Evolutionary conservation across 2,888 invertebrate species (phyloP), one percentile per base, ranked within the genome.

Genomic region (Eupsilia transversa): DNA sequence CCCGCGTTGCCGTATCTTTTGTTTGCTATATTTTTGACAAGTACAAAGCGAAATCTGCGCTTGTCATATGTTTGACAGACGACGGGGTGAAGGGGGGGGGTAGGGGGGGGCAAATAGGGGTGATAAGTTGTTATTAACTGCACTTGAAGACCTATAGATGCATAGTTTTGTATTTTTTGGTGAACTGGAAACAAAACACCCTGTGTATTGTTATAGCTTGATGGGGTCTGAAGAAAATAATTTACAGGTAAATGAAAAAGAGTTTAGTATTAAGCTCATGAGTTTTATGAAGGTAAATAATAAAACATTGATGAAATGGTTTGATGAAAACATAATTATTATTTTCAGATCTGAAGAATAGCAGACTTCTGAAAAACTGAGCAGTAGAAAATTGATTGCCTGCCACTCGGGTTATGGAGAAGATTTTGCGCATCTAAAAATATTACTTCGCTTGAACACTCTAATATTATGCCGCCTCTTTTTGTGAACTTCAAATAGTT

Each of bases 21-120:
- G 96, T 96, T 96, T 96, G 95, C 94, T 94, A 95, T 96, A 96
- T 96, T 96, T 96, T 96, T 96, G 96, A 96, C 96, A 96, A 95
- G 96, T 94, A 96, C 95, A 96, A 96, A 96, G 96, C 95, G 92
- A 91, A 94, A 96, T 96, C 96, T 96, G 96, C 93, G 93, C 94
- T 92, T 96, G 96, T 96, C 96, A 94, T 95, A 95, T 93, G 96
- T 96, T 96, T 96, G 96, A 96, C 95, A 95, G 95, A 92, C 92
- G 93, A 92, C 89, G 80, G 87, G 89, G 88, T 81, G 87, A 77
- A 52, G 83, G 83, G 77, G 70, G 46, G 79, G 83, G 74, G 23
- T 17, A 30, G 71, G 78, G 87, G 87, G 49, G 80, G 75, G 86
- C 79, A 64, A 83, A 89, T 82, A 79, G 89, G 93, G 94, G 93